A percentile compares a stretch with the other conserved stretches of the same genome.
Evolutionary conservation across 2,797 vertebrate genomes (phyloP).

Genomic region (Protonibea diacanthus): DNA sequence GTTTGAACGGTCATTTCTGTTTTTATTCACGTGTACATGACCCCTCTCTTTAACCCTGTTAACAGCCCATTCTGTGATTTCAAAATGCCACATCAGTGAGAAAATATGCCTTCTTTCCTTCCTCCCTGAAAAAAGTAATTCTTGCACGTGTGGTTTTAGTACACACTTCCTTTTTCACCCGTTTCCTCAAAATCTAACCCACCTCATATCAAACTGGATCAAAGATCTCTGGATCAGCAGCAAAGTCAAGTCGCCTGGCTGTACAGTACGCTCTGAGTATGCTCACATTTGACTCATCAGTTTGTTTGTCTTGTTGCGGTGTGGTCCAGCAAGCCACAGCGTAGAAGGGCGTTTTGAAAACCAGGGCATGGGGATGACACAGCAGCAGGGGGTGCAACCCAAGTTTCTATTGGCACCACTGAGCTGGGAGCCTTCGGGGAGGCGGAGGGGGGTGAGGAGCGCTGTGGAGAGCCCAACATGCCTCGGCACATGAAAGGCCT

Average conservation of each 20-base stretch:
- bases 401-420: constrained; percentile 76
- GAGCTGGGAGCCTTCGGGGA: constrained; percentile 58
- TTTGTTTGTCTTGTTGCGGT: constrained; percentile 71
- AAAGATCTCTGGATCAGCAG: constrained; percentile 45
- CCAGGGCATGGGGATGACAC: constrained; percentile 72
- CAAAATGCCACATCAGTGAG: constrained; percentile 35
- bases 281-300: constrained; percentile 75
- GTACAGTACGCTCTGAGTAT: constrained; percentile 46
- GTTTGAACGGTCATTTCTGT: not conserved
- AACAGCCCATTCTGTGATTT: constrained; percentile 36
- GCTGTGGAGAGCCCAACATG: constrained; percentile 66
- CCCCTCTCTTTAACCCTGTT: constrained; percentile 16
- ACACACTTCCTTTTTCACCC: constrained; percentile 9
- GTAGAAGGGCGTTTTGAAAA: constrained; percentile 62
- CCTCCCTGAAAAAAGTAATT: constrained; percentile 31
- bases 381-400: constrained; percentile 73
- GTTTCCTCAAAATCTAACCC: constrained; percentile 35
- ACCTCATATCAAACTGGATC: constrained; percentile 38
- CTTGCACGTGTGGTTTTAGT: constrained; percentile 36
- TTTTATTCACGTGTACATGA: constrained; percentile 15
- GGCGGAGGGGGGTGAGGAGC: constrained; percentile 40
- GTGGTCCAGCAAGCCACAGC: constrained; percentile 59
- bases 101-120: constrained; percentile 34
- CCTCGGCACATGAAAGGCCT: constrained; percentile 80
- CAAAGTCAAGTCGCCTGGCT: constrained; percentile 47